A percentile compares a stretch with the other conserved stretches of the same genome.
Evolutionary conservation across 2,797 vertebrate genomes (phyloP).

Genomic region (Sternotherus odoratus): DNA sequence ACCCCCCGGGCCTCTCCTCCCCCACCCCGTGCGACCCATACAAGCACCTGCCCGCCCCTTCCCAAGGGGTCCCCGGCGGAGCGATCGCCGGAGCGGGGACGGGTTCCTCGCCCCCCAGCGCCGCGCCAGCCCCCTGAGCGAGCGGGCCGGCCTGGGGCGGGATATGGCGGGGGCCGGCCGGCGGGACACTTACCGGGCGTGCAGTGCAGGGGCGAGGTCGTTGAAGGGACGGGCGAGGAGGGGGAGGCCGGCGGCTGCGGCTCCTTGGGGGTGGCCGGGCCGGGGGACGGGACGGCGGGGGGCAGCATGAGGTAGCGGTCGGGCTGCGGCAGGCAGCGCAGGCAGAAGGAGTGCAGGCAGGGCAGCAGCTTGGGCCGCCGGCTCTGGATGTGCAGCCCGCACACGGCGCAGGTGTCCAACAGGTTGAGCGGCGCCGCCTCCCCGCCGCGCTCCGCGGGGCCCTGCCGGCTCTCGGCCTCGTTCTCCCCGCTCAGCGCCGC

Average conservation of each 20-base stretch:
- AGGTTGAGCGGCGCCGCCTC: conserved; percentile 88
- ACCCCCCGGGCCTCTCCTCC: neutral
- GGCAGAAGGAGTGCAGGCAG: conserved; percentile 96
- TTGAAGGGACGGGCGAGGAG: conserved; percentile 44
- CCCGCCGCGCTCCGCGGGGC: conserved; percentile 85
- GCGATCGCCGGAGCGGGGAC: no score
- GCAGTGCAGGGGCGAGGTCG: conserved; percentile 70
- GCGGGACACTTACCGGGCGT: conserved; percentile 75
- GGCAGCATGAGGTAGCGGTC: conserved; percentile 85
- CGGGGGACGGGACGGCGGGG: conserved; percentile 47
- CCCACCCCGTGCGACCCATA: no score
- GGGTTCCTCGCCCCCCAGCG: neutral
- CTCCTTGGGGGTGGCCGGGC: conserved; percentile 61
- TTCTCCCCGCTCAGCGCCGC: conserved; percentile 85
- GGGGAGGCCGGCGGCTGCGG: conserved; percentile 54
- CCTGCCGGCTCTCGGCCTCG: conserved; percentile 94
- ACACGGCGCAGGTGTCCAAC: conserved; percentile 96
- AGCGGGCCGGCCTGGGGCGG: no score
- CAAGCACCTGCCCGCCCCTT: neutral
- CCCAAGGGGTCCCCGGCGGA: neutral
- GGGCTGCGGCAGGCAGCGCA: conserved; percentile 91
- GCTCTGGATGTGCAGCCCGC: conserved; percentile 94
- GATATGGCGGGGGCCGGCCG: neutral
- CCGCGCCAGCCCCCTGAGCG: neutral
- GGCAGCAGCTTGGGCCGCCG: conserved; percentile 95